Evolutionary conservation across 92 coral and sea anemone genomes (phyloP), one percentile per base, ranked within the genome.

Genomic region (Meandrina meandrites): DNA sequence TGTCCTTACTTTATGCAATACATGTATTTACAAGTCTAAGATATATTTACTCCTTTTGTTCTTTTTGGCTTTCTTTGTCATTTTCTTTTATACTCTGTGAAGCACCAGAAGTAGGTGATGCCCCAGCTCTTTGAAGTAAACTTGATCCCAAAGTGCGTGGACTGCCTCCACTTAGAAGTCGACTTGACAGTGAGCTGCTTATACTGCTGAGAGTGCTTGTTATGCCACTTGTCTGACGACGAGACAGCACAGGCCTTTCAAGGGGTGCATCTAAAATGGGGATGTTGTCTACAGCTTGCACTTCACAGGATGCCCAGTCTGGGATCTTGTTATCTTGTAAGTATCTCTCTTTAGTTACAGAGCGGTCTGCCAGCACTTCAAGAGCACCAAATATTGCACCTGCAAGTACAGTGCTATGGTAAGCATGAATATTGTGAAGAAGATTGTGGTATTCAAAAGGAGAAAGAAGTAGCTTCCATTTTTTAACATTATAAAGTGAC

Each of bases 311-410:
- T 4, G 91, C 89, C 99, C 99, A 97, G 86, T 97, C 99, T 80
- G 99, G 99, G 37, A 97, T 85, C 56, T 89, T 92, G 78, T 92
- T 93, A 50, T 97, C 96, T 73, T 90, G 97, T 62, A 88, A 76
- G 77, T 95, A 97, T 31, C 94, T 90, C 68, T 92, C 93, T n/a
- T 95, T 90, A 14, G 92, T 68, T 28, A 95, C 93, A 13, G 99
- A 97, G 37, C 99, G 96, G 82, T 97, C 99, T 58, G 98, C 98
- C 32, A 97, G 91, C 60, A 95, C 94, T 66, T 97, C 99, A 36
- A 97, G 92, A 18, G 98, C 91, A 74, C 99, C 99, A 90, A 97
- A 97, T 76, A 97, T 97, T 28, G 99, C 95, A 88, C 99, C 99
- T 97, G 81, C 34, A 74, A 71, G 17, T 3, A 81, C n/a, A 37